Conservation (phyloP, 2,797 vertebrate species). For the Parauchenoglanis ngamensis region DNA sequence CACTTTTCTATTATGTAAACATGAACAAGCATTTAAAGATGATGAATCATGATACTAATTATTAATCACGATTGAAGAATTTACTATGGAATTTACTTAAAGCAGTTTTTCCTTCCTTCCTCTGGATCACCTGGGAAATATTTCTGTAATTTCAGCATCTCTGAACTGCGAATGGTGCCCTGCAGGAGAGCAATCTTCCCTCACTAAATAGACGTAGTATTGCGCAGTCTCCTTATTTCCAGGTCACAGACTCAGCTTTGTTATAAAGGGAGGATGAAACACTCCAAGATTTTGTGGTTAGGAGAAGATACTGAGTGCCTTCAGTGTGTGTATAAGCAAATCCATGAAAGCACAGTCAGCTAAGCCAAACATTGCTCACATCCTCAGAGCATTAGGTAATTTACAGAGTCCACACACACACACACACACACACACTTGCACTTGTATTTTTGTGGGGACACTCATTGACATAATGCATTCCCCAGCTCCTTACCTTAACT, state of each 20-base stretch:
- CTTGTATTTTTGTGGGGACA: too few species aligned
- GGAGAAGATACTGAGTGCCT: constrained; percentile 45
- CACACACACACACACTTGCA: not conserved
- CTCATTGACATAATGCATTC: too few species aligned
- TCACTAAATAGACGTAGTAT: constrained; percentile 7
- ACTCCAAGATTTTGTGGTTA: constrained; percentile 36
- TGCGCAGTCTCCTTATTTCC: constrained; percentile 35
- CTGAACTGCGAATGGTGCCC: not conserved
- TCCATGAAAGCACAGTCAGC: constrained; percentile 45
- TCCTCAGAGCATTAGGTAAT: constrained; percentile 43
- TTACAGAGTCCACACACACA: not conserved
- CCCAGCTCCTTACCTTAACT: too few species aligned
- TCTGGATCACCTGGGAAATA: not conserved
- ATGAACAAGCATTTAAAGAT: not conserved
- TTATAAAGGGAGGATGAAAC: constrained; percentile 47
- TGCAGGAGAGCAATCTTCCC: constrained; percentile 20
- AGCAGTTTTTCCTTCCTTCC: not conserved
- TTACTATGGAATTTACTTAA: not conserved
- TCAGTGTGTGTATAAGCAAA: constrained; percentile 52
- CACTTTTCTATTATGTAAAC: not conserved
- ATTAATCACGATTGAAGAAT: not conserved
- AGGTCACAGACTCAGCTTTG: constrained; percentile 32
- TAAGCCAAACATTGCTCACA: constrained; percentile 51
- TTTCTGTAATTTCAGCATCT: constrained; percentile 20
- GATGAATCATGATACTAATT: not conserved